phyloP scores from a whole-genome alignment of 2,797 vertebrate species.

The Megalops cyprinoides region DNA sequence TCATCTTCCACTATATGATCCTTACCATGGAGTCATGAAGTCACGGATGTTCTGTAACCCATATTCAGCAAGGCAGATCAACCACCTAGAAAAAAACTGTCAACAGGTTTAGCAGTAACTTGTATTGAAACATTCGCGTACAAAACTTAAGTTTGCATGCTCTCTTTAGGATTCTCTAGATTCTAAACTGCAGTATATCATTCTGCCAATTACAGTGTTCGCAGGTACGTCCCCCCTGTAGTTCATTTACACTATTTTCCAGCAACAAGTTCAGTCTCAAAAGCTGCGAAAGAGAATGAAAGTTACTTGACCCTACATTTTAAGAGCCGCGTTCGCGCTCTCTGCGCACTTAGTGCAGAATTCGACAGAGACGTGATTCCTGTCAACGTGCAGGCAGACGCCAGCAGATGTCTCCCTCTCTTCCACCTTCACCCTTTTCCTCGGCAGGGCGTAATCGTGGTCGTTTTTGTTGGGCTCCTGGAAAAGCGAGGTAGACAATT shows the following conservation, averaged over 20 bases:
- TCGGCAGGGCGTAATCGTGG: slow-evolving; percentile 92
- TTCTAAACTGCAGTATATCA: slow-evolving; percentile 37
- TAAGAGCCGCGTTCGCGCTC: slow-evolving; percentile 83
- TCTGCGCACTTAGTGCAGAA: slow-evolving; percentile 95
- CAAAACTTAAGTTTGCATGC: slow-evolving; percentile 31
- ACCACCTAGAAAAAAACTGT: slow-evolving; percentile 99
- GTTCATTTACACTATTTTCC: slow-evolving; percentile 59
- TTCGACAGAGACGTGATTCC: slow-evolving; percentile 96
- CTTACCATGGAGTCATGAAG: slow-evolving; percentile 97
- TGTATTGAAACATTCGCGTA: slow-evolving; percentile 71
- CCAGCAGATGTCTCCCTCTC: slow-evolving; percentile 83
- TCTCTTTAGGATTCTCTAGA: slow-evolving; percentile 59
- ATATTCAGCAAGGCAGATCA: slow-evolving; percentile 91
- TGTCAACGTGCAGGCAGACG: slow-evolving; percentile 95
- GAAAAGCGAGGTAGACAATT: slow-evolving; percentile 94
- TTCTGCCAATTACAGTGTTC: slow-evolving; percentile 52
- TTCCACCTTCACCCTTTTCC: slow-evolving; percentile 77
- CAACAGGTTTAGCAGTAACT: slow-evolving; percentile 99
- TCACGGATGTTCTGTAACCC: slow-evolving; percentile 92
- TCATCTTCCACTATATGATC: slow-evolving; percentile 79
- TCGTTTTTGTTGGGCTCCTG: slow-evolving; percentile 79
- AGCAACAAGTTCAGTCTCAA: slow-evolving; percentile 69
- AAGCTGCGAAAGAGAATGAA: slow-evolving; percentile 68
- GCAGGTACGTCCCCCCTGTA: slow-evolving; percentile 62
- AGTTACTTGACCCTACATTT: slow-evolving; percentile 99